Evolutionary conservation across 2,888 invertebrate species (phyloP), one percentile per base, ranked within the genome.

Genomic region (Drosophila mimetica): DNA sequence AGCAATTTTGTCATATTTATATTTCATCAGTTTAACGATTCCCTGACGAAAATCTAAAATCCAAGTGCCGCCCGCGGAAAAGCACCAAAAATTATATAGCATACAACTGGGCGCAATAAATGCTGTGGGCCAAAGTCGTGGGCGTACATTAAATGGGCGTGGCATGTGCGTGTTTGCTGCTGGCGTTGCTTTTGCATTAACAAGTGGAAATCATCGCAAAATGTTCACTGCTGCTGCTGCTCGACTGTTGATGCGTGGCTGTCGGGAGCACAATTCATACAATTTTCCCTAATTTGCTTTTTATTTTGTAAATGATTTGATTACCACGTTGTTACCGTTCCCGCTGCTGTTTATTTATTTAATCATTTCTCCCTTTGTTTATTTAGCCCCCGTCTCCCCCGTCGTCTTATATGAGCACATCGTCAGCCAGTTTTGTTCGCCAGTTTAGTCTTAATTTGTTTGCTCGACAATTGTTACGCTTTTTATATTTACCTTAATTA

Each of bases 221-320:
- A 52, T 48, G 22, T 50, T 48, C 9, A 13, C 20, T n/a, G 14
- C 28, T 36, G 36, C 37, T 18, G 11, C 13, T 51, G 16, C 22
- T 7, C 39, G 4, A 39, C 25, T 8, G 37, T 14, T 46, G 34
- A 36, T 39, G 50, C 57, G 65, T 55, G 53, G 57, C 44, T 36
- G 48, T 36, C 25, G 57, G 37, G 39, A 71, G 74, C 53, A 75
- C 61, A 87, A 87, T 75, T 73, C 70, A 76, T 64, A 67, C 55
- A 73, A 80, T 85, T 87, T 71, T 63, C 60, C 63, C 74, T 80
- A 75, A 86, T 88, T 86, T 84, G 66, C 71, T 77, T 86, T 86
- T 88, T 73, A 77, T 84, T 82, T 84, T 65, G 65, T 50, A 71
- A 82, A 86, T 77, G 78, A 88, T 82, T 82, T 84, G 78, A 88